Base-by-base conservation (phyloP, 1,140 invertebrate genomes). In the Leucophenga varia region DNA sequence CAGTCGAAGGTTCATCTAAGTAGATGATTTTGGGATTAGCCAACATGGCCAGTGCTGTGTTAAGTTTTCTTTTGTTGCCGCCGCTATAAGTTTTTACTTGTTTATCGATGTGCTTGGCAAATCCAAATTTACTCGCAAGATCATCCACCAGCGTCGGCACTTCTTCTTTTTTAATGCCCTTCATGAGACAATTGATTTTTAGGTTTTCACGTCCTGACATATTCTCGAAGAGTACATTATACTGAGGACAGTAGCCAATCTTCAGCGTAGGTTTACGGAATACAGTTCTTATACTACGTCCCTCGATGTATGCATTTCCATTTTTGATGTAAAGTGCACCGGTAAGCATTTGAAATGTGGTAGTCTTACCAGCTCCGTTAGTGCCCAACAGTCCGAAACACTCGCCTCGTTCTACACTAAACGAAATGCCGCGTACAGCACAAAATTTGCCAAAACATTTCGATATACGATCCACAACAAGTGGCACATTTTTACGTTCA, bases 61-160 rank as follows among this genome's bases (percentile, higher is more conserved):
- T 95, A 13, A 98, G 77, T 75, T 97, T 95, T 36, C 95, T 80
- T 70, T 95, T 96, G 51, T 95, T 97, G 1, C 94, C 95, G 4
- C 91, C 91, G 64, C 90, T 94, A 61, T 86, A 88, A 77, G 77
- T 79, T 56, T 74, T 76, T 28, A 82, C 78, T 77, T 79, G 55
- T 34, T 77, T 77, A 43, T 78, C 56, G 14, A 78, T 41, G 50
- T 78, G 75, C 28, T 59, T 42, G 10, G 16, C 12, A 40, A 77
- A 77, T 42, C 76, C 68, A 40, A 77, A 73, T 6, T 71, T 57
- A 6, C 18, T 41, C 2, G 74, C 58, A 18, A 77, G 31, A 28
- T 65, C 51, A 49, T 65, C 41, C 19, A 55, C 59, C 10, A 68
- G 42, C n/a, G 20, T 9, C 18, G 52, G 36, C 39, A 82, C 76